Conservation (phyloP, 2,797 vertebrate species). For the Pipistrellus nathusii region DNA sequence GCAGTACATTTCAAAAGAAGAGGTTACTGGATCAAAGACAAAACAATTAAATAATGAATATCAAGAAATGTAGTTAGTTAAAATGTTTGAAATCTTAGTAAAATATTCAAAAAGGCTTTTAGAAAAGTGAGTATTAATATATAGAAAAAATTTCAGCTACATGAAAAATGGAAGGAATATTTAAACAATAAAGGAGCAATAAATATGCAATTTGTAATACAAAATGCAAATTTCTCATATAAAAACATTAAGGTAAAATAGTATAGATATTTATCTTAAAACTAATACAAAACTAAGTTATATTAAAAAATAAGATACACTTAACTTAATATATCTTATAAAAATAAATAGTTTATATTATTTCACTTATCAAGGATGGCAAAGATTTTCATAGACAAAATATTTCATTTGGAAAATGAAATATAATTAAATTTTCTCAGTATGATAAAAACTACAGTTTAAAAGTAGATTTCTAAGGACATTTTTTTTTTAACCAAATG, state of each 20-base stretch:
- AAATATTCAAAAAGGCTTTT: neutral
- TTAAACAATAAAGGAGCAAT: neutral
- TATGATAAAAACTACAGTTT: neutral
- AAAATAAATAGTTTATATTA: neutral
- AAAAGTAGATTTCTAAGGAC: neutral
- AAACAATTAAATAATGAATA: neutral
- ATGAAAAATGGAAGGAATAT: neutral
- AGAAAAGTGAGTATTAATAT: neutral
- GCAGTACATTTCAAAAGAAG: neutral
- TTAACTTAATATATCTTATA: neutral
- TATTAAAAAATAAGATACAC: neutral
- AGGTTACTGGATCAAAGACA: neutral
- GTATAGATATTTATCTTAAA: neutral
- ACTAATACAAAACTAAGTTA: neutral
- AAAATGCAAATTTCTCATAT: neutral
- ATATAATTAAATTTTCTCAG: neutral
- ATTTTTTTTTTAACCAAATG: neutral
- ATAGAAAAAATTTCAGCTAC: neutral
- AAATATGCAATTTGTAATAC: neutral
- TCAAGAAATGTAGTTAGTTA: neutral
- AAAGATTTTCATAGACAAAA: neutral
- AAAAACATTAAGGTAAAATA: neutral
- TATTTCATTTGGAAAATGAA: conserved; percentile 3
- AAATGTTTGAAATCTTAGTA: neutral
- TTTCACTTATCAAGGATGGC: neutral